These are phyloP conservation scores for Spilosoma lubricipeda DNA, from an alignment of 2,888 invertebrate species.

Conservation along the genomic window DNA sequence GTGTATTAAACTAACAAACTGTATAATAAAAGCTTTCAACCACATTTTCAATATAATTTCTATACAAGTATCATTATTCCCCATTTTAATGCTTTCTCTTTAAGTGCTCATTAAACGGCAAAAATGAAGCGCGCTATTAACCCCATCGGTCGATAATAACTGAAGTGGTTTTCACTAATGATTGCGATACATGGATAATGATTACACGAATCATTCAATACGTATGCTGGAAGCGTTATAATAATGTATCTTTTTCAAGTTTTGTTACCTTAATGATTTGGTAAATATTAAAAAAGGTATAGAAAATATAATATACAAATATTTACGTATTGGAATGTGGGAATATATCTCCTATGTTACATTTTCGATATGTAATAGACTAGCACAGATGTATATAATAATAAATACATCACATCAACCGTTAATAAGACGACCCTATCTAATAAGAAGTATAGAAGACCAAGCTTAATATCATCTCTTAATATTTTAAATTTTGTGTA, in stretches of 20 bases:
- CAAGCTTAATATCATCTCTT: too few relatives aligned
- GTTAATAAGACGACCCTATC: too few relatives aligned
- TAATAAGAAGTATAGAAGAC: too few relatives aligned
- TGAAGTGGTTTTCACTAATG: constrained; percentile 69
- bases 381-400: background rate
- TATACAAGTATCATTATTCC: constrained; percentile 18
- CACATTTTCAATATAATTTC: constrained; percentile 17
- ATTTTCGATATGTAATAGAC: background rate
- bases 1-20: background rate
- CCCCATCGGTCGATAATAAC: constrained; percentile 60
- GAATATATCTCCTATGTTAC: background rate
- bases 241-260: background rate
- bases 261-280: background rate
- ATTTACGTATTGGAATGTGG: background rate
- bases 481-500: too few relatives aligned
- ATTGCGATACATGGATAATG: constrained; percentile 53
- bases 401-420: too few relatives aligned
- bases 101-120: constrained; percentile 72
- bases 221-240: constrained; percentile 25
- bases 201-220: constrained; percentile 43
- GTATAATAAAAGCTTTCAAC: background rate
- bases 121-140: constrained; percentile 66
- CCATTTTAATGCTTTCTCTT: constrained; percentile 62
- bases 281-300: background rate
- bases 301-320: too few relatives aligned